Evolutionary conservation across 2,888 invertebrate genomes (phyloP), one percentile per base, ranked within the genome.

Genomic region (Chesias legatella): DNA sequence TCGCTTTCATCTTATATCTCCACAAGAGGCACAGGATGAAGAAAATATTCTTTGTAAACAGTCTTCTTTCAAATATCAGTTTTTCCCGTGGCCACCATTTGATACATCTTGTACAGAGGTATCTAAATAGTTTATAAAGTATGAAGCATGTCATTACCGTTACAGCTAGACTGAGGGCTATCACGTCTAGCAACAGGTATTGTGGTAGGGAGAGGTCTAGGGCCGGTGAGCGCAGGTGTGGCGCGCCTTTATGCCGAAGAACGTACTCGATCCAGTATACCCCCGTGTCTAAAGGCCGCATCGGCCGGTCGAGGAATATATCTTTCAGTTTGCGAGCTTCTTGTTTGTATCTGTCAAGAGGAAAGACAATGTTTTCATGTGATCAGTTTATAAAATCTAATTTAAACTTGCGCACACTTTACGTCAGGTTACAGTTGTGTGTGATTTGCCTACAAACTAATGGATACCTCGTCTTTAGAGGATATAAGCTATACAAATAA

Each of bases 261-360:
- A 92, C 89, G 52, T 92, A 91, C 64, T 92, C 92, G 33, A 90
- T 86, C 92, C 92, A 92, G 69, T 90, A 92, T 0, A 91, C 73
- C 0, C 90, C 90, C 11, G 89, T 90, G 17, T 92, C 90, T 43
- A 92, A 54, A 0, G 92, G 90, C 8, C 84, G 79, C 59, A 89
- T 63, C 0, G 90, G 90, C 11, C 92, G 78, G 58, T 92, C 92
- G 23, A 88, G 69, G 66, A 90, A 91, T 45, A 89, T 77, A 28
- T 79, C 76, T 33, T 88, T 85, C 35, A 91, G 58, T 50, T 67
- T 74, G 48, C 79, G 53, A 10, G 90, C 86, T 29, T 88, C 90
- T 47, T 81, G 70, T 60, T 78, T 78, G 60, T 90, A 92, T 40
- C 91, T 91, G 79, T 29, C 81, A 65, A 36, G 10, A 9, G 6